Evolutionary conservation across 2,113 vertebrate species (phyloP), one percentile per base, ranked within the genome.

Genomic region (Podilymbus podiceps): DNA sequence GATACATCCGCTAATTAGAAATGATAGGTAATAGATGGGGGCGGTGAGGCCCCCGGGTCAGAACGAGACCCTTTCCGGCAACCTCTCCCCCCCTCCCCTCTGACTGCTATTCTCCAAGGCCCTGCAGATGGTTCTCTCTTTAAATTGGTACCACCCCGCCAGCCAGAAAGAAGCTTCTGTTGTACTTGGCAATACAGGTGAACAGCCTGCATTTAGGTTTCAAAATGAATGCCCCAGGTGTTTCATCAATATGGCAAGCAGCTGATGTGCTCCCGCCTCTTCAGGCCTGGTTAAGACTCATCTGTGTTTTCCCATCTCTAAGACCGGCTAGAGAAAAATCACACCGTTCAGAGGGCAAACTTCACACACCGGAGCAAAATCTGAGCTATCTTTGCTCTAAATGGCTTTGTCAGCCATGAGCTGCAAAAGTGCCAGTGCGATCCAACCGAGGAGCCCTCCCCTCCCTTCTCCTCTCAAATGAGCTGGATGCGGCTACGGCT

Each of bases 181-280:
- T 98, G 73, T 91, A 75, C 95, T 98, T 98, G 98, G 97, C 97
- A 98, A 24, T 91, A n/a, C 94, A 98, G 97, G 97, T 97, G 96
- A 98, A 97, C 96, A 98, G 97, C 86, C 97, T 98, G 97, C 87
- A 8, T 92, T 97, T 93, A 94, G 95, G 92, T 96, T 98, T 96
- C 87, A 94, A 77, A 96, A 96, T 87, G 93, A 96, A 73, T 79
- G 93, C 77, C 97, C 97, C 98, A 97, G 98, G 97, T 98, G 97
- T 96, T 96, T 77, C 87, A 88, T 96, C 97, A 98, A 96, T 98
- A 97, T 94, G 97, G 97, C 95, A 94, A 96, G 90, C 90, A 96
- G 96, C 95, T 96, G 96, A 93, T 83, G 88, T 24, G 89, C 91
- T 84, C 82, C 76, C 72, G 77, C 83, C 77, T 96, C 84, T 90